These are phyloP conservation scores for Macrophya annulata DNA, from an alignment of 2,888 invertebrate species.

Conservation along the genomic window DNA sequence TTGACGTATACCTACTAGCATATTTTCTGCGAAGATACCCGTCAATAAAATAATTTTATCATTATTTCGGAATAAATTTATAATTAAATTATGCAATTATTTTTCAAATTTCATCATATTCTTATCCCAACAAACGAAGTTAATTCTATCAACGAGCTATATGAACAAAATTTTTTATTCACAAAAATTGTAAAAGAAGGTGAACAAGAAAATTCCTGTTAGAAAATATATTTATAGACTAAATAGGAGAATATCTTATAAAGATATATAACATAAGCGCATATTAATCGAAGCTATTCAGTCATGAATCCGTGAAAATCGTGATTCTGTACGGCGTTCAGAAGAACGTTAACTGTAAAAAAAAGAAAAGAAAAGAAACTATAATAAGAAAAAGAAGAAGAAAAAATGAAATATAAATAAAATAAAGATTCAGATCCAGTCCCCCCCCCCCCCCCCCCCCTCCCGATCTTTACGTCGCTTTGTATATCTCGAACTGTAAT, in stretches of 20 bases:
- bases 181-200: not conserved
- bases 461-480: not conserved
- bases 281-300: slow-evolving; percentile 21
- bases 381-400: not conserved
- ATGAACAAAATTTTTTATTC: not conserved
- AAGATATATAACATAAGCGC: not conserved
- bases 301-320: slow-evolving; percentile 43
- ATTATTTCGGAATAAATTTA: not conserved
- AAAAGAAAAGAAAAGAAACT: not conserved
- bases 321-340: not conserved
- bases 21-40: not conserved
- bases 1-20: no score
- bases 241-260: slow-evolving; percentile 1
- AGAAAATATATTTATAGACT: not conserved
- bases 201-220: no score
- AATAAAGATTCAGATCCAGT: slow-evolving; percentile 49
- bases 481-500: slow-evolving; percentile 5
- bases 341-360: not conserved
- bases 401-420: not conserved
- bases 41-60: not conserved
- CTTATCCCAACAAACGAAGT: not conserved
- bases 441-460: no score
- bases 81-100: not conserved
- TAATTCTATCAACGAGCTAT: not conserved
- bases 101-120: not conserved